Base-by-base conservation (phyloP, 2,888 invertebrate species). In the Hoplodrina ambigua region DNA sequence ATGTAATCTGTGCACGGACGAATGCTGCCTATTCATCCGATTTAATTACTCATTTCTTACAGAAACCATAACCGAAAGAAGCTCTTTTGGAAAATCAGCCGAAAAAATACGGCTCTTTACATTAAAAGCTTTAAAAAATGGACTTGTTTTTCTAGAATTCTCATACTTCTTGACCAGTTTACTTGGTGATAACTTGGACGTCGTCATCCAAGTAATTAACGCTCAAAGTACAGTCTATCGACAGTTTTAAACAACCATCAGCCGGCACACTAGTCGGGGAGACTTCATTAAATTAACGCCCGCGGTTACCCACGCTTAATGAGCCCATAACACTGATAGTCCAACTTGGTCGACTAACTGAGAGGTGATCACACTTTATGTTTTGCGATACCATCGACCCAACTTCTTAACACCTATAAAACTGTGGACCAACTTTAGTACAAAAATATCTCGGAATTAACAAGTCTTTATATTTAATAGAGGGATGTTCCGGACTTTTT, bases 281-380 rank as follows among this genome's bases (percentile, higher is more conserved):
- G 71, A 81, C 77, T 83, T 82, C 82, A 82, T 83, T 80, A 84
- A 80, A 74, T 81, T 82, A 80, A 81, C 82, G 80, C 49, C 50
- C 41, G 69, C 69, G 65, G 75, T 58, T 73, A 59, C 59, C 80
- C 71, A 61, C 69, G 55, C 70, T 75, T 82, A 77, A 82, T 78
- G 77, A 71, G 72, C 67, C 59, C 72, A 73, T 83, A 77, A 83
- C 71, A 72, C 73, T 73, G 82, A 75, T 76, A 74, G 73, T 69
- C 64, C 67, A 82, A 82, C 62, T 80, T 69, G 66, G 69, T 49
- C 57, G 60, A 49, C 72, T 75, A 83, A 83, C 72, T 72, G 79
- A 50, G 76, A 73, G 81, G 79, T 77, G 71, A 83, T 83, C 78
- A 70, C 69, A 67, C 69, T 79, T 79, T 72, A 76, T 81, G 75